These are phyloP conservation scores for Protonibea diacanthus DNA, from an alignment of 2,797 vertebrate genomes.

Conservation along the genomic window DNA sequence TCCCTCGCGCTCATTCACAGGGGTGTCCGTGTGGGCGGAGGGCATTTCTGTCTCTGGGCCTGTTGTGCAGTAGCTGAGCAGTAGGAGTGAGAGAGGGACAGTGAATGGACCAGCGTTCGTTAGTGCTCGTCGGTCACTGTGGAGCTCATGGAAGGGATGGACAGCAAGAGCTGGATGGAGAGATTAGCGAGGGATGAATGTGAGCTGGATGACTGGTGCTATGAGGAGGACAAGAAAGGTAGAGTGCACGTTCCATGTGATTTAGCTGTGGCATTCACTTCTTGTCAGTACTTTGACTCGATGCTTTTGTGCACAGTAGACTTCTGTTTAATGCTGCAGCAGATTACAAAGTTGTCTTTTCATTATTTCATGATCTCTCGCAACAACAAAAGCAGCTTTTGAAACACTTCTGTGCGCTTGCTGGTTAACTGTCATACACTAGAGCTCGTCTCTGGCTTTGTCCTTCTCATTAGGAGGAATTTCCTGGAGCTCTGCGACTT, in stretches of 20 bases:
- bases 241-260: slow-evolving; percentile 67
- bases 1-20: slow-evolving; percentile 25
- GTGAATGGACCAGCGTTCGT: slow-evolving; percentile 59
- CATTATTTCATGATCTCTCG: background rate
- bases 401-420: background rate
- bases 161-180: slow-evolving; percentile 71
- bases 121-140: background rate
- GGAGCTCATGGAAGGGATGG: slow-evolving; percentile 44
- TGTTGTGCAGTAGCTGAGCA: slow-evolving; percentile 75
- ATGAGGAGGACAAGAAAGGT: slow-evolving; percentile 89
- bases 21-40: slow-evolving; percentile 76
- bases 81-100: slow-evolving; percentile 60
- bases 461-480: slow-evolving; percentile 23
- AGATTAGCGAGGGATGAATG: slow-evolving; percentile 88
- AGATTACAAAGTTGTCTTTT: background rate
- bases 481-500: slow-evolving; percentile 11
- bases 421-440: background rate
- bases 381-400: background rate
- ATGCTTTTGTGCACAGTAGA: background rate
- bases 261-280: background rate
- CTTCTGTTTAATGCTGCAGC: background rate
- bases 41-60: slow-evolving; percentile 76
- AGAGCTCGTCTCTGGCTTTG: background rate
- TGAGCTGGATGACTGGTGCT: slow-evolving; percentile 89
- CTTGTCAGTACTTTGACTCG: background rate